Base-by-base conservation (phyloP, 1,140 invertebrate species). In the Bombus turneri region DNA sequence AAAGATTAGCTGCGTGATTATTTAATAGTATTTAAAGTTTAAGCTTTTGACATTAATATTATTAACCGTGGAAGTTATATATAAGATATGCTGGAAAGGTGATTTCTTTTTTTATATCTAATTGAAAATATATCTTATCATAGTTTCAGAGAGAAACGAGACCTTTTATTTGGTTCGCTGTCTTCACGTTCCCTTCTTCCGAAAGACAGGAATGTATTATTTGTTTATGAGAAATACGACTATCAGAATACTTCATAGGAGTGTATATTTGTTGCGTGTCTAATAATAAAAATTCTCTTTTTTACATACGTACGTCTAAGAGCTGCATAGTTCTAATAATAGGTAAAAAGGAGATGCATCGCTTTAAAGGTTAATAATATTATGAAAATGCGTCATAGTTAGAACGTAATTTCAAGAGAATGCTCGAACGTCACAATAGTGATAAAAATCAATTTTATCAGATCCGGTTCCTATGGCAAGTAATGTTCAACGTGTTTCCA, bases 331-430 rank as follows among this genome's bases (percentile, higher is more conserved):
- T 28, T 85, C 83, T 85, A 85, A 80, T 85, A 85, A 85, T 85
- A 85, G 57, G 4, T 43, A 10, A 85, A 80, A 71, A 72, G 47
- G 31, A 85, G 77, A 62, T 69, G 57, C 83, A 31, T 80, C 66
- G 68, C 53, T 80, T 28, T 62, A 85, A 72, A 77, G 77, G 83
- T 85, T 85, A 85, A 80, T 85, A 85, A 85, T 85, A 80, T 80
- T 80, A 85, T 73, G 34, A 85, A 73, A 80, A 85, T 80, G 77
- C 77, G 77, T 85, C 77, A 80, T 31, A 62, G 83, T 79, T 79
- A 18, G 68, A 72, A 53, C 76, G 39, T 79, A 72, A 62, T 84
- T 72, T 39, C 31, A 72, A 37, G 10, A 64, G 41, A 43, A 34
- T 31, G 18, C 31, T 62, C 22, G 39, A 31, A 80, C 68, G 53